Percentiles rank a stretch among this genome's conserved stretches.
Evolutionary conservation across 2,888 invertebrate genomes (phyloP).

Genomic region (Nebria salina): DNA sequence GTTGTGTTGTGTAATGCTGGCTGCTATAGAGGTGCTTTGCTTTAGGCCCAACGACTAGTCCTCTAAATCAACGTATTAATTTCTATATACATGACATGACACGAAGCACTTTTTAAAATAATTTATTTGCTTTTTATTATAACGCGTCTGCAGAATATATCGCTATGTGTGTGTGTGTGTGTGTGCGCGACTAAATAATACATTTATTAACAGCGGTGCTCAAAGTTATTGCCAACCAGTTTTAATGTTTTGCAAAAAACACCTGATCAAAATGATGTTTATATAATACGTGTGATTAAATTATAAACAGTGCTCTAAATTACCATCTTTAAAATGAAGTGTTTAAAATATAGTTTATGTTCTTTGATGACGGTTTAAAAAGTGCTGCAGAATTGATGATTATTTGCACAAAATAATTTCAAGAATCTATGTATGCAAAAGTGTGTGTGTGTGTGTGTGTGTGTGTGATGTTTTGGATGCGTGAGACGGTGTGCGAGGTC

Average conservation of each 20-base stretch:
- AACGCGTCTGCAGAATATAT: not conserved
- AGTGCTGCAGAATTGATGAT: no score
- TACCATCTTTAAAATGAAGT: not conserved
- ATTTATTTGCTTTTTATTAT: not conserved
- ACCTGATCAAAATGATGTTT: not conserved
- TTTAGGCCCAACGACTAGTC: not conserved
- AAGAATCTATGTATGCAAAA: not conserved
- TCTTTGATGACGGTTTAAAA: no score
- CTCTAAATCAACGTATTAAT: not conserved
- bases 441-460: not conserved
- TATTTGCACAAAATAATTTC: no score
- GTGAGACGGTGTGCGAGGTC: not conserved
- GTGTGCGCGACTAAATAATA: not conserved
- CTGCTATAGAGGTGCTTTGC: not conserved
- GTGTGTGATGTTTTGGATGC: not conserved
- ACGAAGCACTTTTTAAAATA: constrained; percentile 1
- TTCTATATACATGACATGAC: constrained; percentile 1
- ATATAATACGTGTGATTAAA: not conserved
- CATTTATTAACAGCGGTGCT: not conserved
- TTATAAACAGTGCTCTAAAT: not conserved
- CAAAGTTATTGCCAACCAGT: not conserved
- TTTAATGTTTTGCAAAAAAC: not conserved
- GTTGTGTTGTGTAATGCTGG: not conserved
- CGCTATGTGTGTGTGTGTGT: not conserved
- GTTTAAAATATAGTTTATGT: not conserved